Evolutionary conservation across 1,140 invertebrate species (phyloP), one percentile per base, ranked within the genome.

Genomic region (Pygmarrhopalites habei): DNA sequence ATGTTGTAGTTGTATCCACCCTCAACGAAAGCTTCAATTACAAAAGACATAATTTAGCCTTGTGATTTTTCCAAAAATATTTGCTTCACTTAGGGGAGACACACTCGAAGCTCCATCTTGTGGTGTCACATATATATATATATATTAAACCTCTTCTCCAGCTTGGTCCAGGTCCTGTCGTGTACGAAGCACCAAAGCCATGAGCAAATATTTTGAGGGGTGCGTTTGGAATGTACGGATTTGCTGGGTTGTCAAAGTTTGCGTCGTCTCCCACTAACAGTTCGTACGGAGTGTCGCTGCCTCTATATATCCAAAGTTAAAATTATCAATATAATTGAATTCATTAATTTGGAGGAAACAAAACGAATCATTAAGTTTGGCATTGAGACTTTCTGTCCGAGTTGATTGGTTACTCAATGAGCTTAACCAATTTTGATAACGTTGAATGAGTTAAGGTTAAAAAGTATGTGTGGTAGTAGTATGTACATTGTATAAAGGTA

Each of bases 141-240:
- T n/a, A n/a, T 64, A 61, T 14, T 55, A n/a, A n/a, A 62, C 60
- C 59, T 15, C 41, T 15, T 44, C 56, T 58, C 1, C 58, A 19
- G 30, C 1, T 46, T 21, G 25, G 5, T 15, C 51, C 30, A 28
- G 55, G 41, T 46, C 65, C 65, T 15, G n/a, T 39, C 2, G 47
- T 32, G 10, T 41, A 39, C 32, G 25, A 44, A 39, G 58, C 58
- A 10, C 52, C 21, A 46, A 67, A 67, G 19, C 66, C 66, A 58
- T 67, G 66, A 26, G 21, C 4, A 19, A 67, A 58, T 10, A 67
- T 64, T 52, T 64, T 67, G 10, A 67, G 41, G 19, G 49, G 58
- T 30, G 62, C 61, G 35, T 60, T 56, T 35, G 28, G n/a, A 26
- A 60, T 55, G 23, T 32, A 67, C n/a, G n/a, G n/a, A n/a, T n/a